Conservation (phyloP, 1,140 invertebrate species). For the Cyrtorhinus lividipennis region DNA sequence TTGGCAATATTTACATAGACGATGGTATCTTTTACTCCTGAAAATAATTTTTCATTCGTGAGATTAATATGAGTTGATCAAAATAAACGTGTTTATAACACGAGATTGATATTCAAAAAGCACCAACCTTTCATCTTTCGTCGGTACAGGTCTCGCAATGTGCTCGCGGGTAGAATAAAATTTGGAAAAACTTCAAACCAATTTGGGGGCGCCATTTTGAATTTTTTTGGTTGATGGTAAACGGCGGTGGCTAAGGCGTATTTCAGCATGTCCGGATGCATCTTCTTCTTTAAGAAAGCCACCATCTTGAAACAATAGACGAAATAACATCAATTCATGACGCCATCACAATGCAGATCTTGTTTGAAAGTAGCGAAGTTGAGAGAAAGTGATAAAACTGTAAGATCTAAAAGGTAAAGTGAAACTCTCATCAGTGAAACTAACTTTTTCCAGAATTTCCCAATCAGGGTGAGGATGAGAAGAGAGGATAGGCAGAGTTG, state of each 20-base stretch:
- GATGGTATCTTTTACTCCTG: slow-evolving; percentile 12
- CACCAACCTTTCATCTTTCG: slow-evolving; percentile 11
- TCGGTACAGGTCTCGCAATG: slow-evolving; percentile 8
- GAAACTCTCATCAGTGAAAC: not conserved
- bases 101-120: not conserved
- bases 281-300: not conserved
- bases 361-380: too few relatives aligned
- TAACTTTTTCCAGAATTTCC: slow-evolving; percentile 4
- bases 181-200: slow-evolving; percentile 14
- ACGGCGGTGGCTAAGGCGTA: slow-evolving; percentile 4
- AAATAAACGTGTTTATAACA: too few relatives aligned
- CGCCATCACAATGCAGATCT: too few relatives aligned
- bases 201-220: slow-evolving; percentile 4
- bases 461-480: not conserved
- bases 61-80: not conserved
- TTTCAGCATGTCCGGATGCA: not conserved
- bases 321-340: too few relatives aligned
- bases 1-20: slow-evolving; percentile 11
- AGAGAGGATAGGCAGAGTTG: not conserved
- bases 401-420: not conserved
- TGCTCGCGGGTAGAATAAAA: slow-evolving; percentile 4
- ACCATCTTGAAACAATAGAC: too few relatives aligned
- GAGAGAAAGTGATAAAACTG: too few relatives aligned
- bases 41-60: not conserved
- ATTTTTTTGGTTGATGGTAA: slow-evolving; percentile 6